Conservation (phyloP, 2,888 invertebrate species). For the Sceliomorpha sp. region DNA sequence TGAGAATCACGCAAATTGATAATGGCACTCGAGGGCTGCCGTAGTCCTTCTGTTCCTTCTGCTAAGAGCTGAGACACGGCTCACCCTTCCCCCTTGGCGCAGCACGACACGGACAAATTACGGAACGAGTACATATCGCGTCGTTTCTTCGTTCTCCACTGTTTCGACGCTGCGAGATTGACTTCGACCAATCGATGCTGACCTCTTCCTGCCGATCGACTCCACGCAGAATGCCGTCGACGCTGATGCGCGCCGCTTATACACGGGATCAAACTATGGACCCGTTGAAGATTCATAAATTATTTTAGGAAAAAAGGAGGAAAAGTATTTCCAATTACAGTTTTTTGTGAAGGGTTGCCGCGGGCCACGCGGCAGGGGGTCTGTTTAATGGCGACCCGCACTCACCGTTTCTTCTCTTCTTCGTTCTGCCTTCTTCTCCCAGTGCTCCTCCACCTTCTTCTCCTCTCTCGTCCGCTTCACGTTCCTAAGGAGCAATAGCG, state of each 20-base stretch:
- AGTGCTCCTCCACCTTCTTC: slow-evolving; percentile 39
- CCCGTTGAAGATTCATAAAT: slow-evolving; percentile 78
- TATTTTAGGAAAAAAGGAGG: slow-evolving; percentile 80
- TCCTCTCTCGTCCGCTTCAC: slow-evolving; percentile 42
- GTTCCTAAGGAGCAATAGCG: slow-evolving; percentile 2
- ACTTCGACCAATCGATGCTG: slow-evolving; percentile 26
- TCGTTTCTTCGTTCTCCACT: slow-evolving; percentile 39
- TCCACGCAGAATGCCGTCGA: slow-evolving; percentile 33
- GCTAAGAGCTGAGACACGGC: slow-evolving; percentile 25
- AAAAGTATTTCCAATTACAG: slow-evolving; percentile 81
- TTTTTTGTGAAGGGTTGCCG: slow-evolving; percentile 81
- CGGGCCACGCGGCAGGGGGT: slow-evolving; percentile 80
- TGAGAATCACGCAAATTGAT: slow-evolving; percentile 76
- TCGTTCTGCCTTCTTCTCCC: slow-evolving; percentile 57
- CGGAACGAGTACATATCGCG: slow-evolving; percentile 41
- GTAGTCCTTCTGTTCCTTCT: slow-evolving; percentile 52
- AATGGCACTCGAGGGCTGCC: slow-evolving; percentile 72
- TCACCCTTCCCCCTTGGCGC: slow-evolving; percentile 70
- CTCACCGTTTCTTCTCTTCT: slow-evolving; percentile 71
- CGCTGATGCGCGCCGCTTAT: slow-evolving; percentile 46
- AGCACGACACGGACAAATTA: slow-evolving; percentile 69
- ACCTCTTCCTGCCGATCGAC: slow-evolving; percentile 22
- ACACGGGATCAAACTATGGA: slow-evolving; percentile 43
- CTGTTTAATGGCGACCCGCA: slow-evolving; percentile 80
- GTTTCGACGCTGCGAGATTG: slow-evolving; percentile 30